Conservation (phyloP, 2,797 vertebrate genomes). For the Meriones psammophilus region DNA sequence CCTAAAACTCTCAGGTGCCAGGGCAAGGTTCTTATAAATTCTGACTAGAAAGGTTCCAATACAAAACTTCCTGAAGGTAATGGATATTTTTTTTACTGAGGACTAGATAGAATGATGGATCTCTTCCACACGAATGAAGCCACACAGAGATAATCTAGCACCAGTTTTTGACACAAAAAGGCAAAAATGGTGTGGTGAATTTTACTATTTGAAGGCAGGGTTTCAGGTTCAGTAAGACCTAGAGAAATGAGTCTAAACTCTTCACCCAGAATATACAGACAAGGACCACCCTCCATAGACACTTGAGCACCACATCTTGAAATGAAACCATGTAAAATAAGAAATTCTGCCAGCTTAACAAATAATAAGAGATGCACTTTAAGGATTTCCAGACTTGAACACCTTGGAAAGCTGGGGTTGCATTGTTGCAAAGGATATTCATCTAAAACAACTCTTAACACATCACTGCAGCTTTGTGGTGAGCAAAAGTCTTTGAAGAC, state of each 20-base stretch:
- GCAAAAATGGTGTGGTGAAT: not conserved
- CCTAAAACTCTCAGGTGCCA: not conserved
- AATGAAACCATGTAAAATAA: constrained; percentile 85
- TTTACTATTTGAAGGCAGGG: not conserved
- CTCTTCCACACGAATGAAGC: not conserved
- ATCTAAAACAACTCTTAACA: constrained; percentile 86
- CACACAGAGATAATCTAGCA: not conserved
- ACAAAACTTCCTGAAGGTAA: not conserved
- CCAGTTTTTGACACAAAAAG: constrained; percentile 38
- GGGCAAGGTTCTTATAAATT: not conserved
- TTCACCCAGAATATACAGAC: constrained; percentile 56
- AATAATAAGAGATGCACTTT: constrained; percentile 86
- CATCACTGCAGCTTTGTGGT: constrained; percentile 74
- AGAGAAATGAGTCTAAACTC: constrained; percentile 69
- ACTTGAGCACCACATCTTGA: constrained; percentile 71
- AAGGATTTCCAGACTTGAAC: constrained; percentile 87
- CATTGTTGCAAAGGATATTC: constrained; percentile 83
- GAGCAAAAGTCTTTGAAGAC: constrained; percentile 83
- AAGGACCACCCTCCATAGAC: constrained; percentile 64
- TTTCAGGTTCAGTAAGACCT: constrained; percentile 33
- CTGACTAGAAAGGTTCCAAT: not conserved
- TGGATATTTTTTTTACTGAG: not conserved
- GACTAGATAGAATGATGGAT: not conserved
- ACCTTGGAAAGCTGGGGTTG: constrained; percentile 85
- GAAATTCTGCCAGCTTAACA: constrained; percentile 85